A percentile compares a stretch with the other conserved stretches of the same genome.
Evolutionary conservation across 1,140 invertebrate species (phyloP).

Genomic region (Atta colombica): DNA sequence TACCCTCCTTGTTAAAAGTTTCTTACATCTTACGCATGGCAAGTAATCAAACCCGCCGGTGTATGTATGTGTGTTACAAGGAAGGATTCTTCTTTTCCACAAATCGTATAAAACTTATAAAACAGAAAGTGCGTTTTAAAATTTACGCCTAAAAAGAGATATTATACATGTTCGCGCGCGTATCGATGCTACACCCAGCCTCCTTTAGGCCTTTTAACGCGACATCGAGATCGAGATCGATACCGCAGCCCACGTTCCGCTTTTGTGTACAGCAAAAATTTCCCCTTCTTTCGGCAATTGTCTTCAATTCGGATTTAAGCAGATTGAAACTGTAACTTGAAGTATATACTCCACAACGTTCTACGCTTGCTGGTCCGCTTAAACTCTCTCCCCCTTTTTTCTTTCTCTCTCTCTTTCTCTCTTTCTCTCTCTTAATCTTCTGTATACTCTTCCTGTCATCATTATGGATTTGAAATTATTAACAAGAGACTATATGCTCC

Average conservation of each 20-base stretch:
- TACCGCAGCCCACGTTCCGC: conserved; percentile 35
- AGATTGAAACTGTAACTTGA: conserved; percentile 61
- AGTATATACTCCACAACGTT: conserved; percentile 52
- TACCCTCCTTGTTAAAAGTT: conserved; percentile 67
- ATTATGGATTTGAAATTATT: conserved; percentile 51
- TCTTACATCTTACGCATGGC: conserved; percentile 68
- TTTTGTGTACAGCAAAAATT: conserved; percentile 49
- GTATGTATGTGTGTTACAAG: conserved; percentile 33
- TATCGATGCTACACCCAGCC: conserved; percentile 76
- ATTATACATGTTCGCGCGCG: conserved; percentile 72
- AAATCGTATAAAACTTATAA: conserved; percentile 80
- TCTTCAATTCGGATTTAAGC: conserved; percentile 65
- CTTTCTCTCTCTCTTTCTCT: neutral
- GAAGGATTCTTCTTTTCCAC: conserved; percentile 69
- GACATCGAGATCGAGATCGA: conserved; percentile 73
- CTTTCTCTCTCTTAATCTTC: neutral
- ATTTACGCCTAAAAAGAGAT: conserved; percentile 76
- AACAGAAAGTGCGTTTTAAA: conserved; percentile 77
- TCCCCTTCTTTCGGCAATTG: conserved; percentile 34
- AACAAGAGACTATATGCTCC: conserved; percentile 58
- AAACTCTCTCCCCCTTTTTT: conserved; percentile 38
- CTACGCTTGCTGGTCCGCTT: conserved; percentile 63
- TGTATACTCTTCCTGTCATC: conserved; percentile 39
- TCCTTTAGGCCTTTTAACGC: conserved; percentile 77
- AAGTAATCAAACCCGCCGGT: conserved; percentile 44